phyloP scores from a whole-genome alignment of 2,888 invertebrate genomes.

The Autographa gamma region DNA sequence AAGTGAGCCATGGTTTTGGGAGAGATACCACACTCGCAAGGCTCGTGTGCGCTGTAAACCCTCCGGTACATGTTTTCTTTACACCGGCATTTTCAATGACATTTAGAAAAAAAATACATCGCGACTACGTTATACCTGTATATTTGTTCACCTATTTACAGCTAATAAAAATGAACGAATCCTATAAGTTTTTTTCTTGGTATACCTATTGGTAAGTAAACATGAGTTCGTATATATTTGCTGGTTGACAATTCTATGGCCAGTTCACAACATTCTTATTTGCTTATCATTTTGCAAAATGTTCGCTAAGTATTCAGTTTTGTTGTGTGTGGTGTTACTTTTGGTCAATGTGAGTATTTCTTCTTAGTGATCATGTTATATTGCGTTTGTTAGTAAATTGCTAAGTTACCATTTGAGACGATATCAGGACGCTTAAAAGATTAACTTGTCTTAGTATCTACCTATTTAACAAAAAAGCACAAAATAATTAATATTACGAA shows the following conservation, averaged over 20 bases:
- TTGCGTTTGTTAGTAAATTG: no score
- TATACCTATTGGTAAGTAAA: background rate
- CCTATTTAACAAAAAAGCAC: slow-evolving; percentile 2
- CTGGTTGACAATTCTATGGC: background rate
- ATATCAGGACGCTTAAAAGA: no score
- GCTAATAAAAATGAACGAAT: background rate
- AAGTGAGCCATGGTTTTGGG: no score
- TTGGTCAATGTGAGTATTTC: slow-evolving; percentile 63
- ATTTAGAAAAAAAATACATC: background rate
- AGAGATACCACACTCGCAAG: no score
- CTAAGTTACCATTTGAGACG: no score
- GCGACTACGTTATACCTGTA: background rate
- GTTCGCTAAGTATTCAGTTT: slow-evolving; percentile 18
- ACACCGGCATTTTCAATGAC: no score
- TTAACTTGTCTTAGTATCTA: no score
- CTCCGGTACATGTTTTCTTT: no score
- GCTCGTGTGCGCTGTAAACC: no score
- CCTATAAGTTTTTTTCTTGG: background rate
- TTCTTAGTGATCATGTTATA: no score
- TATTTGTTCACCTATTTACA: background rate
- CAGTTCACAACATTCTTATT: background rate
- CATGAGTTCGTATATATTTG: background rate
- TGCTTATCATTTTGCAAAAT: slow-evolving; percentile 47
- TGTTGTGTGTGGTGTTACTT: slow-evolving; percentile 59
- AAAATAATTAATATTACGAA: background rate